Evolutionary conservation across 2,113 vertebrate species (phyloP).

Genomic region (Laterallus jamaicensis): DNA sequence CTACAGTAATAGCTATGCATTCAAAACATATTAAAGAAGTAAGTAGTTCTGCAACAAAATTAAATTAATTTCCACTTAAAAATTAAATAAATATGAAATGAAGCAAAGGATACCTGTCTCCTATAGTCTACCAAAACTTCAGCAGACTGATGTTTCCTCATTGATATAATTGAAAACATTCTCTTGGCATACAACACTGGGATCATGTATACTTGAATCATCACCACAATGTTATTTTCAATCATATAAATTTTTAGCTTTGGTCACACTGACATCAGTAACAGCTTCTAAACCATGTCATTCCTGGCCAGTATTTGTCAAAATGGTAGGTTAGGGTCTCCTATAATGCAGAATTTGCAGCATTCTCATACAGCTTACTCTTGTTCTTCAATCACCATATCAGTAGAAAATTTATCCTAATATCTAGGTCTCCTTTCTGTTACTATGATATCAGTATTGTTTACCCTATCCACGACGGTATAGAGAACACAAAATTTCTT

Average conservation of each 20-base stretch:
- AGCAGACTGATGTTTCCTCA: not conserved
- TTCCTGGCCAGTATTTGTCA: not conserved
- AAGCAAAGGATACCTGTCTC: not conserved
- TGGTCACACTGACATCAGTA: not conserved
- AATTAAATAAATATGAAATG: not conserved
- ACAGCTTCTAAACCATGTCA: not conserved
- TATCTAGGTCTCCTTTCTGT: not conserved
- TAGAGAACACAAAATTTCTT: not conserved
- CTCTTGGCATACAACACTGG: not conserved
- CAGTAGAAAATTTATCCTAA: not conserved
- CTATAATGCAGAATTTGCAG: not conserved
- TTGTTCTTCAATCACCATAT: not conserved
- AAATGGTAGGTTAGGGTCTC: not conserved
- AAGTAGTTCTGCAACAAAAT: not conserved
- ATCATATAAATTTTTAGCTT: not conserved
- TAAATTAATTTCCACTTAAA: constrained; percentile 1
- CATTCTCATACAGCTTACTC: not conserved
- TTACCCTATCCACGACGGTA: not conserved
- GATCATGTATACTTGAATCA: not conserved
- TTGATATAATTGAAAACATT: not conserved
- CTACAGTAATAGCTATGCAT: not conserved
- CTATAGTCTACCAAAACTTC: not conserved
- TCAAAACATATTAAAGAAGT: constrained; percentile 13
- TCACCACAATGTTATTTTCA: not conserved
- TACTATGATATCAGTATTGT: not conserved